Evolutionary conservation across 2,888 invertebrate species (phyloP).

Genomic region (Agrochola circellaris): DNA sequence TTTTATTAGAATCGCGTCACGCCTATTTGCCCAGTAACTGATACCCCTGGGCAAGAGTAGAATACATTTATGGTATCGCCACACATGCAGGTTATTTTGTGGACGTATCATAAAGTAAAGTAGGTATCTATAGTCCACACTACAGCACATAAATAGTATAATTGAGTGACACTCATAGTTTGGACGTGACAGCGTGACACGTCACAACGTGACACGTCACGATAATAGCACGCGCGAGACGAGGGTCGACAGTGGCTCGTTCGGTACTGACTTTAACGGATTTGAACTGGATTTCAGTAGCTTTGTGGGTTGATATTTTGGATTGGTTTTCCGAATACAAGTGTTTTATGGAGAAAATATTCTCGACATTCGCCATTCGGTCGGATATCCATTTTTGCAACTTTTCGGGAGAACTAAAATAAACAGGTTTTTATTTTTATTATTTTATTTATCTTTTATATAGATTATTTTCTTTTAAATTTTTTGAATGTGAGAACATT

Average conservation of each 20-base stretch:
- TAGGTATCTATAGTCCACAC: background rate
- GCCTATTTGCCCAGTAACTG: background rate
- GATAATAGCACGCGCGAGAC: slow-evolving; percentile 23
- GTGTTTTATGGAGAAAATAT: too few species aligned
- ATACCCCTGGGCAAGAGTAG: too few species aligned
- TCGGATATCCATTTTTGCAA: too few species aligned
- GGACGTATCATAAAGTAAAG: background rate
- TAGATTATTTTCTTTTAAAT: too few species aligned
- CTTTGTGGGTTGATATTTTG: background rate
- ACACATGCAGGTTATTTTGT: background rate
- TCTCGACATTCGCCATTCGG: too few species aligned
- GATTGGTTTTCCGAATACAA: too few species aligned
- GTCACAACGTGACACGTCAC: slow-evolving; percentile 13
- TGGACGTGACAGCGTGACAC: slow-evolving; percentile 12
- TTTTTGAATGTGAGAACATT: too few species aligned
- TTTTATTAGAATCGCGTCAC: too few species aligned
- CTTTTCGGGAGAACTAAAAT: too few species aligned
- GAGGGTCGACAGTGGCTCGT: slow-evolving; percentile 30
- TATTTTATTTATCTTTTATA: too few species aligned
- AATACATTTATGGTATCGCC: background rate
- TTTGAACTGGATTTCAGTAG: slow-evolving; percentile 16
- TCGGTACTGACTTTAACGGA: background rate
- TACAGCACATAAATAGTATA: slow-evolving; percentile 6
- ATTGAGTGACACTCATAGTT: slow-evolving; percentile 23
- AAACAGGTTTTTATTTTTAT: too few species aligned